Base-by-base conservation (phyloP, 2,797 vertebrate species). In the Botia almorhae region DNA sequence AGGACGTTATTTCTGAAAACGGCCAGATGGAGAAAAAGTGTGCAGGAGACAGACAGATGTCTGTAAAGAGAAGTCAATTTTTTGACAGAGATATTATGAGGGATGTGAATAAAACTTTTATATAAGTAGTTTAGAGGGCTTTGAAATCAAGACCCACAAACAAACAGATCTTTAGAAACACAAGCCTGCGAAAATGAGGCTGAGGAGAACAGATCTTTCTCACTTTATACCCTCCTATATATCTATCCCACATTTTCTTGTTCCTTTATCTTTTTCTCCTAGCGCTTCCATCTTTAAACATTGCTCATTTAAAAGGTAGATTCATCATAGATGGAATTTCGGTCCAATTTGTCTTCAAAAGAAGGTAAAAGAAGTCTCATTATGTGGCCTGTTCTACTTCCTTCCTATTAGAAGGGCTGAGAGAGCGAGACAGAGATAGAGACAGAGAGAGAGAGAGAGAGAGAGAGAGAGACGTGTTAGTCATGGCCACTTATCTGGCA, bases 401-500 rank as follows among this genome's bases (percentile, higher is more conserved):
- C 92, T 93, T 93, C 93, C 94, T 94, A 95, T 96, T 95, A 96
- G 91, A 90, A 93, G 92, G 90, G 93, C 86, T 89, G 93, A 90
- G 93, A 95, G 77, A 69, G 77, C 29, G 70, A 73, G 69, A 74
- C 48, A 80, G 60, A 74, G 16, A 67, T 14, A 50, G 61, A 80
- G 78, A 72, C 96, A 95, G 93, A 90, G 93, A 95, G 76, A 68
- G 26, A 50, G 61, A 80, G 78, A 72, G 29, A 80, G 58, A 73
- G 14, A 67, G 58, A 68, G 69, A 80, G 78, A 72, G 96, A 95
- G 94, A 94, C 94, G 94, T 91, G 95, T 96, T 96, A 93, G 93
- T 96, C 96, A 97, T 87, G 92, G 94, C 93, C 93, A 92, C 96
- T 97, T 97, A 97, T 98, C 96, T 95, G 93, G 94, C 96, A 97